Base-by-base conservation (phyloP, 2,113 vertebrate genomes). In the Hemicordylus capensis region DNA sequence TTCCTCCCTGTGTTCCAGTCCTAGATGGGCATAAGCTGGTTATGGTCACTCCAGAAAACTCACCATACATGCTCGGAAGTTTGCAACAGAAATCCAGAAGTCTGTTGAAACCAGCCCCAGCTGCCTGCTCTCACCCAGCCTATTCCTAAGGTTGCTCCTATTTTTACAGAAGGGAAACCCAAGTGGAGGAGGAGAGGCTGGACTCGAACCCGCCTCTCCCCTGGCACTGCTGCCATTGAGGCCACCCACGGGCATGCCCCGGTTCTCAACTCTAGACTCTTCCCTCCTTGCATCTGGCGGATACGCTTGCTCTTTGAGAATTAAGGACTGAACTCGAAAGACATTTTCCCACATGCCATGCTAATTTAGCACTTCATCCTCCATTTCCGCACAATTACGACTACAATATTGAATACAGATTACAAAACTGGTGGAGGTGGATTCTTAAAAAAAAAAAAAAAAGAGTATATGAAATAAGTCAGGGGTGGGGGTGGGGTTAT, bases 221-320 rank as follows among this genome's bases (percentile, higher is more conserved):
- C 4, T 11, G 34, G 24, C 4, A 17, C 26, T n/a, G 28, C 15
- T 51, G 6, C 22, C 7, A 6, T 69, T 6, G 4, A 17, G 1
- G 31, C 48, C 6, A 51, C 15, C 46, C 31, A 54, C 31, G 4
- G 8, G 28, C 48, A 20, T 14, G 6, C n/a, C 73, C 14, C 7
- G 12, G 15, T 19, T 20, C 31, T 10, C 31, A 3, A 14, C 0
- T 1, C 6, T 9, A 34, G 7, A 48, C 46, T 3, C 15, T 6
- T 3, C 31, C 73, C 31, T n/a, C n/a, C n/a, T 11, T 15, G 4
- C 37, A 12, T 19, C 75, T 39, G 34, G 75, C 54, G 24, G 74
- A 56, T 19, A 56, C 22, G 51, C 51, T 24, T 1, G 2, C 54
- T 15, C 54, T 59, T 42, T 59, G 11, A 34, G 42, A 59, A 59